Conservation (phyloP, 2,888 invertebrate species). For the Salticus scenicus region DNA sequence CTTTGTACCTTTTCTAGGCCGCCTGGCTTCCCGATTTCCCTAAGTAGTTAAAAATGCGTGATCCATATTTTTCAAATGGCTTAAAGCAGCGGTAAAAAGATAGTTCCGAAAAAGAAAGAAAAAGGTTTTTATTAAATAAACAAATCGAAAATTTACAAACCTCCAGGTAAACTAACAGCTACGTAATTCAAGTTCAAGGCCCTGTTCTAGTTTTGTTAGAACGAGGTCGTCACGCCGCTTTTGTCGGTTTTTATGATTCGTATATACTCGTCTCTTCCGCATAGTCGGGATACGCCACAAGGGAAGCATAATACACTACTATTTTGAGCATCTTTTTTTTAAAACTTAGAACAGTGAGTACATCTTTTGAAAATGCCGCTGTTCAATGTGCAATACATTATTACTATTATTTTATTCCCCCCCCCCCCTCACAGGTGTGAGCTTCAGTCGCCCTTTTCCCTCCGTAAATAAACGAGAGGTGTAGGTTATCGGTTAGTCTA, state of each 20-base stretch:
- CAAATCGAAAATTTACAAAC: neutral
- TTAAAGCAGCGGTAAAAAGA: neutral
- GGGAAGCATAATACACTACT: neutral
- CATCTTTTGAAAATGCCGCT: neutral
- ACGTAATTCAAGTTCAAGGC: constrained; percentile 50
- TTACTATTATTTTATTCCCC: no score
- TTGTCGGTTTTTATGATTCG: neutral
- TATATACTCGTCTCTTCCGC: neutral
- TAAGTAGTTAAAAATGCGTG: neutral
- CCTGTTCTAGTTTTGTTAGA: constrained; percentile 37
- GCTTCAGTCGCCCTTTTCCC: no score
- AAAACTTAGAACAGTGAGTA: neutral
- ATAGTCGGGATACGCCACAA: constrained; percentile 1
- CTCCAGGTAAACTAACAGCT: neutral
- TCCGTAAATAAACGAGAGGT: no score
- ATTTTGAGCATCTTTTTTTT: neutral
- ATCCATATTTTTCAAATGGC: neutral
- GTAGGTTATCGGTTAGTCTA: no score
- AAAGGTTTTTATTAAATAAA: no score
- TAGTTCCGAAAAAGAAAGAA: neutral
- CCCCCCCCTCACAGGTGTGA: no score
- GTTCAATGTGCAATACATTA: no score
- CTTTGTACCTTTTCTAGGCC: neutral
- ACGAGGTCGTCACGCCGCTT: constrained; percentile 12
- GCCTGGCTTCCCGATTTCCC: neutral